phyloP scores from a whole-genome alignment of 1,140 invertebrate genomes.

The Anoplolepis gracilipes region DNA sequence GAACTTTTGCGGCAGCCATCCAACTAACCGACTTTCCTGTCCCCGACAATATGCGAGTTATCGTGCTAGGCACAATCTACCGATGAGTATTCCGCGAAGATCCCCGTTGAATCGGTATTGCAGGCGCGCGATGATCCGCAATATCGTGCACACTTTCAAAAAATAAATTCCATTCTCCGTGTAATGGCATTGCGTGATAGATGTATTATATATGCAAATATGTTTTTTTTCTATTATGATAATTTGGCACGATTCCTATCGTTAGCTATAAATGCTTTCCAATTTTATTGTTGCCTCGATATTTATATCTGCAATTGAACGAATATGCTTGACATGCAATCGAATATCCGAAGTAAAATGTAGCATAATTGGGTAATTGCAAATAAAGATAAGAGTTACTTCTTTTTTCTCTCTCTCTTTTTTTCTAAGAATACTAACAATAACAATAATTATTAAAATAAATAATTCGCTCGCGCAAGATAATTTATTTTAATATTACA shows the following conservation, averaged over 20 bases:
- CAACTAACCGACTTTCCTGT: conserved; percentile 48
- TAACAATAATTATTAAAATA: neutral
- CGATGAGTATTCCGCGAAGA: conserved; percentile 17
- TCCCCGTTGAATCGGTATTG: neutral
- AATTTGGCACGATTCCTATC: neutral
- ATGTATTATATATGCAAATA: neutral
- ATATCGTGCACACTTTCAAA: neutral
- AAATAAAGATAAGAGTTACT: neutral
- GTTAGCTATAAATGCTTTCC: conserved; percentile 5
- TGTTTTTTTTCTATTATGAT: conserved; percentile 22
- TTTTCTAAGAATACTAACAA: neutral
- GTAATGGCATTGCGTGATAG: conserved; percentile 20
- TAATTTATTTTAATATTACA: conserved; percentile 1
- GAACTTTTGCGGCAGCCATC: conserved; percentile 63
- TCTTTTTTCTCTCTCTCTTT: too few species aligned
- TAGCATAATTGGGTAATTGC: neutral
- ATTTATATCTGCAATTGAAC: neutral
- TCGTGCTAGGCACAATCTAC: conserved; percentile 28
- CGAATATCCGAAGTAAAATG: neutral
- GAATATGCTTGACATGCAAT: neutral
- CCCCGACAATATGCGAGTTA: conserved; percentile 36
- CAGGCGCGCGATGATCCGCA: neutral
- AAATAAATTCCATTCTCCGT: neutral
- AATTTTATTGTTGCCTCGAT: neutral
- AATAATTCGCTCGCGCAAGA: neutral